Percentiles rank a stretch among this genome's conserved stretches.
Evolutionary conservation across 23 tunicate species (phyloP).

Genomic region (Phallusia fumigata): DNA sequence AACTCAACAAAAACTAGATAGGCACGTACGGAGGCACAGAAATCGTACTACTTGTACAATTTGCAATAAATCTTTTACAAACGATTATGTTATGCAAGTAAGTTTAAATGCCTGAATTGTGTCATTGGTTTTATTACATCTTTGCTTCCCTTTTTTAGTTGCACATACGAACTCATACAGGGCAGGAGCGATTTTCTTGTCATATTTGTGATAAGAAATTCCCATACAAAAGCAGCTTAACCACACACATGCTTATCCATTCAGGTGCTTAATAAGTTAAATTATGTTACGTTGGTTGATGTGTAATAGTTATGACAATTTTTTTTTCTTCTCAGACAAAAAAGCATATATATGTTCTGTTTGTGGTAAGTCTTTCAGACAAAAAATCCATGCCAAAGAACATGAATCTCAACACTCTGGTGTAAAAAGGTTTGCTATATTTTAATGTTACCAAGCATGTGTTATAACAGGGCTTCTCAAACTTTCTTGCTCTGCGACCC

Average conservation of each 20-base stretch:
- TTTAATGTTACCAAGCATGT: too few species aligned
- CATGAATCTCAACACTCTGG: slow-evolving; percentile 62
- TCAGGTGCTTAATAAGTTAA: slow-evolving; percentile 29
- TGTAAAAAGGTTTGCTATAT: slow-evolving; percentile 23
- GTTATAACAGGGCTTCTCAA: too few species aligned
- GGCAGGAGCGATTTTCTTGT: slow-evolving; percentile 42
- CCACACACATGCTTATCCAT: slow-evolving; percentile 38
- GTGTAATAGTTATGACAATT: too few species aligned
- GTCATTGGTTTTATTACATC: too few species aligned
- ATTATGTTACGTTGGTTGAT: background rate
- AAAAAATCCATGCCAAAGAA: slow-evolving; percentile 68
- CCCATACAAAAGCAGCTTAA: slow-evolving; percentile 60
- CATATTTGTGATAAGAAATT: slow-evolving; percentile 45
- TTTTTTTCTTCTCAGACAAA: slow-evolving; percentile 24
- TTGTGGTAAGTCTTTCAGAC: slow-evolving; percentile 53
- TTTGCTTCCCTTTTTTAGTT: slow-evolving; percentile 14
- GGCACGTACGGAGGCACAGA: background rate
- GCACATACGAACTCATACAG: slow-evolving; percentile 51
- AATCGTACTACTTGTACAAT: background rate
- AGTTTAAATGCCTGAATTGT: background rate
- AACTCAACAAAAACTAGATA: background rate
- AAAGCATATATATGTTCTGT: slow-evolving; percentile 53
- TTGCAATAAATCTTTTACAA: slow-evolving; percentile 1
- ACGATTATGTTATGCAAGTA: slow-evolving; percentile 13
- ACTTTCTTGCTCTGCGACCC: too few species aligned